Conservation (phyloP, 2,797 vertebrate species). For the Sebastolobus alascanus region DNA sequence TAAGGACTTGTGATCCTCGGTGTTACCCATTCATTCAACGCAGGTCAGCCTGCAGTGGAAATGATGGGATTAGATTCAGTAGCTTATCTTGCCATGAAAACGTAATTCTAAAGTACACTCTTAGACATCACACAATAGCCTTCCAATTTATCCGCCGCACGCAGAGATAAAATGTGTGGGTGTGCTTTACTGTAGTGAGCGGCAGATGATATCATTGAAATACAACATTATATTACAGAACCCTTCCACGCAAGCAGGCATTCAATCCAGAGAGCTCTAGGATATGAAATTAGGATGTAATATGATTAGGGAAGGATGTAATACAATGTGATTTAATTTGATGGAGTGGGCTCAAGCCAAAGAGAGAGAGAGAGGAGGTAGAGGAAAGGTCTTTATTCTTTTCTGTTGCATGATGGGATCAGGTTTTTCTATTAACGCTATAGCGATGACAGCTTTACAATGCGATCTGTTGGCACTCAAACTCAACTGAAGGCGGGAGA, state of each 20-base stretch:
- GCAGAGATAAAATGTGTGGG: conserved; percentile 19
- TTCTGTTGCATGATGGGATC: conserved; percentile 54
- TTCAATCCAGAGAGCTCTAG: conserved; percentile 51
- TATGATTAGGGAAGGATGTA: conserved; percentile 66
- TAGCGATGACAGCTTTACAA: conserved; percentile 69
- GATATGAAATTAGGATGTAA: conserved; percentile 69
- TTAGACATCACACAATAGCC: conserved; percentile 41
- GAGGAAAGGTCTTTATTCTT: conserved; percentile 35
- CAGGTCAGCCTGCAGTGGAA: conserved; percentile 49
- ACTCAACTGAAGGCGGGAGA: conserved; percentile 52
- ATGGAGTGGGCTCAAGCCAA: conserved; percentile 49
- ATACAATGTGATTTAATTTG: conserved; percentile 66
- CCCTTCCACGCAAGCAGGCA: conserved; percentile 28
- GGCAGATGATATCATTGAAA: conserved; percentile 56
- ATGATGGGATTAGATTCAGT: conserved; percentile 54
- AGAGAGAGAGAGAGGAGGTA: conserved; percentile 23
- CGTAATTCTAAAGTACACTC: conserved; percentile 59
- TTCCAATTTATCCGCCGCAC: conserved; percentile 7
- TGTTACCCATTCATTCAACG: conserved; percentile 51
- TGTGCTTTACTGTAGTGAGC: conserved; percentile 20
- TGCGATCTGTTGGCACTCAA: conserved; percentile 49
- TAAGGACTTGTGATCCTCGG: conserved; percentile 31
- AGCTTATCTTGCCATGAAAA: conserved; percentile 53
- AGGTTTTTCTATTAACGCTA: conserved; percentile 61
- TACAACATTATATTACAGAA: conserved; percentile 33